These are phyloP conservation scores for Oscheius sp. DNA, from an alignment of 2,888 invertebrate genomes.

Conservation along the genomic window DNA sequence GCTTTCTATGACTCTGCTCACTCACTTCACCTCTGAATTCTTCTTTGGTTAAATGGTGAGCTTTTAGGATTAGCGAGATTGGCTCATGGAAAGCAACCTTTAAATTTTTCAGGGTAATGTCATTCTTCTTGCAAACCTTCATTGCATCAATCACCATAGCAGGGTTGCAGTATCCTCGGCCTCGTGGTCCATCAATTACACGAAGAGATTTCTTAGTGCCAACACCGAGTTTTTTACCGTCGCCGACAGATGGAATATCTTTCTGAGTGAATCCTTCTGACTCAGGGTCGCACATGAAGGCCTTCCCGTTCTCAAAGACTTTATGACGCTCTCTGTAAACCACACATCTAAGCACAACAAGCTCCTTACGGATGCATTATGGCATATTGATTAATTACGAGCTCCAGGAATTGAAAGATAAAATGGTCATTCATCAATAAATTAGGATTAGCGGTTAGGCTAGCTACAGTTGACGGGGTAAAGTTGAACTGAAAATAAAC, in stretches of 20 bases:
- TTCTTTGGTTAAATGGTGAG: background rate
- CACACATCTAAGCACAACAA: background rate
- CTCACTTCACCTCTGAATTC: background rate
- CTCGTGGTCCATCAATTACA: slow-evolving; percentile 48
- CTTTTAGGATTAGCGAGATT: slow-evolving; percentile 39
- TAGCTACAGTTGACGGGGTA: background rate
- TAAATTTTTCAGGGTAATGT: no score
- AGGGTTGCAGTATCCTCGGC: slow-evolving; percentile 42
- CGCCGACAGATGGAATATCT: slow-evolving; percentile 45
- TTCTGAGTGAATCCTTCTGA: slow-evolving; percentile 28
- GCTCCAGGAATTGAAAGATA: slow-evolving; percentile 17
- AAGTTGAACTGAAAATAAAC: background rate
- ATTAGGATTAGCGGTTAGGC: slow-evolving; percentile 5
- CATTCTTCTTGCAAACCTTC: no score
- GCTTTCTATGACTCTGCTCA: slow-evolving; percentile 9
- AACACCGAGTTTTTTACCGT: slow-evolving; percentile 48
- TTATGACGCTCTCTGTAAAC: slow-evolving; percentile 31
- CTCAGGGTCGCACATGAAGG: slow-evolving; percentile 40
- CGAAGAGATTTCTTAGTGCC: slow-evolving; percentile 47
- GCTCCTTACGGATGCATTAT: slow-evolving; percentile 31
- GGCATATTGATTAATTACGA: slow-evolving; percentile 44
- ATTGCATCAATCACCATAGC: slow-evolving; percentile 46
- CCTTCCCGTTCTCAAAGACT: slow-evolving; percentile 49
- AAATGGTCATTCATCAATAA: background rate
- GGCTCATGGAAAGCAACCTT: slow-evolving; percentile 53